Base-by-base conservation (phyloP, 2,888 invertebrate species). In the Elegia similella region DNA sequence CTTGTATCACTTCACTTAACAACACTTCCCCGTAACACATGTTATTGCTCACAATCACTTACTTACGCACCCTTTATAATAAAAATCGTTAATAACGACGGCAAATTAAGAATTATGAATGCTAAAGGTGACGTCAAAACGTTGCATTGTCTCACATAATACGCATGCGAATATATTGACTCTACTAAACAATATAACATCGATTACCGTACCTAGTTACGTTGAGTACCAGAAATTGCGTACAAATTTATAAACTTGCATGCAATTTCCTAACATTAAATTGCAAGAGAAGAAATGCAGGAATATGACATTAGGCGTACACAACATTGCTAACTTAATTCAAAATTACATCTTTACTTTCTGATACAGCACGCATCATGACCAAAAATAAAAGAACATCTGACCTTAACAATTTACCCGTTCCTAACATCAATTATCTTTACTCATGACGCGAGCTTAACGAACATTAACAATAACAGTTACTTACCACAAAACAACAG, bases 121-220 rank as follows among this genome's bases (percentile, higher is more conserved):
- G 43, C 54, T 56, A 59, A 65, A 61, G 59, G 61, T 60, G 62
- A 62, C 65, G 59, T 44, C 58, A 54, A 59, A 62, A 58, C 54
- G 77, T 88, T 88, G 88, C 88, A 88, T 86, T 86, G 85, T 84
- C 88, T 87, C 86, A 81, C 75, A 64, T 68, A 62, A 62, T 73
- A 73, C 58, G 29, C 84, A 84, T 84, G 84, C 83, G 76, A 57
- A 50, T 67, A 78, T 72, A 71, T 68, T 34, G 3, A 43, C 3
- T 23, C 10, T 46, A 55, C 16, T 44, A 23, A 12, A 47, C 48
- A 48, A 56, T 42, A 48, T 32, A 13, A 55, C 48, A 48, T 30
- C 48, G 16, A 56, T 48, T 42, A 48, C 12, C 47, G 7, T 47
- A 46, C 17, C 13, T 15, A 50, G 5, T 23, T 16, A 50, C 13